phyloP scores from a whole-genome alignment of 2,113 vertebrate species.

The Callocephalon fimbriatum region DNA sequence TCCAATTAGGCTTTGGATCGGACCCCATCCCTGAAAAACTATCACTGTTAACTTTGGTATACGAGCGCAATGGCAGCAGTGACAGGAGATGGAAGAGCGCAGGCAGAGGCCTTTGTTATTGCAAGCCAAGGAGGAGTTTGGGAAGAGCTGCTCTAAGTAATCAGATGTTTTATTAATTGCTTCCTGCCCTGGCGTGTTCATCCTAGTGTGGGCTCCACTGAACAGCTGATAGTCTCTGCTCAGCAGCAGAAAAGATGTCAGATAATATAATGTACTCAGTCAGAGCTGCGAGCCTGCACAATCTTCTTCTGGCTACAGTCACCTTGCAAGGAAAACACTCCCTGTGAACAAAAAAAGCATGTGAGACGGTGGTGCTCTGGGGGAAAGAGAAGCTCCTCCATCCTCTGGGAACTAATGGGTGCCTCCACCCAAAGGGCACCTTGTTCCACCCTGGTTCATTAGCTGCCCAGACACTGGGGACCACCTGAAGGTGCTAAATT shows the following conservation, averaged over 20 bases:
- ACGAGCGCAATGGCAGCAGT: background rate
- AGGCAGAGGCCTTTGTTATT: background rate
- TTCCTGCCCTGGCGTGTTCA: background rate
- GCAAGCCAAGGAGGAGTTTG: background rate
- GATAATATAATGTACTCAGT: background rate
- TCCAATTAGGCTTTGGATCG: background rate
- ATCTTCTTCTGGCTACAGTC: background rate
- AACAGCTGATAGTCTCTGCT: background rate
- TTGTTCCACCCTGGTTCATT: background rate
- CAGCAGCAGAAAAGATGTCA: background rate
- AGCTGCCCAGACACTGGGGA: background rate
- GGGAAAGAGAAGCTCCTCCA: background rate
- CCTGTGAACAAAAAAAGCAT: background rate
- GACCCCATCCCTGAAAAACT: background rate
- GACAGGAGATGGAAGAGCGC: background rate
- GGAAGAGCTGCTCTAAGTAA: background rate
- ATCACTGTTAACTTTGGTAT: background rate
- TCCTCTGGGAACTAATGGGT: background rate
- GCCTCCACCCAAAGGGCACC: background rate
- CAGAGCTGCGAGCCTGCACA: background rate
- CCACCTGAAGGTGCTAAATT: background rate
- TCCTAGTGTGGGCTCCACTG: background rate
- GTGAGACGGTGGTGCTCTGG: rapidly evolving
- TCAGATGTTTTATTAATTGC: constrained; percentile 12
- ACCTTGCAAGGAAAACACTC: background rate